Percentiles rank a stretch among this genome's conserved stretches.
These are phyloP conservation scores for Dysidea cf. avara DNA, from an alignment of 37 sponge, comb jelly and placozoan genomes.

Conservation along the genomic window DNA sequence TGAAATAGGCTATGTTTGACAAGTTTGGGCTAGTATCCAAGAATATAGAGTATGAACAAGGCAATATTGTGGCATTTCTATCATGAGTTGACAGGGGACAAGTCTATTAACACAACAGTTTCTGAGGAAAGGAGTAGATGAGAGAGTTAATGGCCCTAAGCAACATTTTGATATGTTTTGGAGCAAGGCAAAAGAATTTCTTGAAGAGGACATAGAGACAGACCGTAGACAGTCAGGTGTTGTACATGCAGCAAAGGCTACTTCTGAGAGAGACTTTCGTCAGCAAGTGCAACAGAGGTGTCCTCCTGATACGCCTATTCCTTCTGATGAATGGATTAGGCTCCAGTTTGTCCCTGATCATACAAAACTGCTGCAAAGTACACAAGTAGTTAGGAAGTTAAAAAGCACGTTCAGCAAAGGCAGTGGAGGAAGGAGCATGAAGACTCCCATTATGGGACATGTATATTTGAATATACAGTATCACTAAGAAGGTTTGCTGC, in stretches of 20 bases:
- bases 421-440: slow-evolving; percentile 35
- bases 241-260: slow-evolving; percentile 37
- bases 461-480: slow-evolving; percentile 29
- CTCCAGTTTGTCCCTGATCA: slow-evolving; percentile 14
- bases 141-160: neutral
- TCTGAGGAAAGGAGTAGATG: slow-evolving; percentile 15
- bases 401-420: slow-evolving; percentile 33
- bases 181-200: slow-evolving; percentile 24
- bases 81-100: neutral
- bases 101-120: neutral
- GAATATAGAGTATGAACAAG: slow-evolving; percentile 2
- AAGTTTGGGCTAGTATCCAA: neutral
- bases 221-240: slow-evolving; percentile 32
- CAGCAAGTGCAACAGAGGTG: slow-evolving; percentile 28
- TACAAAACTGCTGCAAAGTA: too few relatives aligned
- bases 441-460: slow-evolving; percentile 51
- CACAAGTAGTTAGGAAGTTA: too few relatives aligned
- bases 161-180: slow-evolving; percentile 19
- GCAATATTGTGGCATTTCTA: slow-evolving; percentile 15
- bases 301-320: slow-evolving; percentile 23
- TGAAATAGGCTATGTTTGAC: slow-evolving; percentile 1
- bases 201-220: slow-evolving; percentile 25
- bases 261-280: slow-evolving; percentile 20
- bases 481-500: too few relatives aligned
- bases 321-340: slow-evolving; percentile 8